Conservation (phyloP, 2,797 vertebrate species). For the Ciconia nigra region DNA sequence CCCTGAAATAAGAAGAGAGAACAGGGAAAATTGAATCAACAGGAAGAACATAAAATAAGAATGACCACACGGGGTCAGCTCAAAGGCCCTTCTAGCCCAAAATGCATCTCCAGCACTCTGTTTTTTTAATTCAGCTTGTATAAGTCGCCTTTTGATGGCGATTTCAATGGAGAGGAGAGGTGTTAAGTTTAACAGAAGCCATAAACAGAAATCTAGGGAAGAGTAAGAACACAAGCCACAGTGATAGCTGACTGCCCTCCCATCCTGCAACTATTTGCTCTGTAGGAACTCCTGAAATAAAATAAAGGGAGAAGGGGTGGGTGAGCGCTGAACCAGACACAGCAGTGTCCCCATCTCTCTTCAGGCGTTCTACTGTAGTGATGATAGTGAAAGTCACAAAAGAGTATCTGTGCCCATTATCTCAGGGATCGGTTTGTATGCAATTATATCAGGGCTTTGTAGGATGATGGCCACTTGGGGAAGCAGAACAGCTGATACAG, state of each 20-base stretch:
- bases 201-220: neutral
- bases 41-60: constrained; percentile 2
- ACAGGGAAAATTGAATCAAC: neutral
- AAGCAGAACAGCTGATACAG: neutral
- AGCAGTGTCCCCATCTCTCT: neutral
- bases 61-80: constrained; percentile 17
- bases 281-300: neutral
- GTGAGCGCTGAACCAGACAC: neutral
- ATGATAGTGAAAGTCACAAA: neutral
- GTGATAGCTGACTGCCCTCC: neutral
- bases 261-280: neutral
- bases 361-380: neutral
- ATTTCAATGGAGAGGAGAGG: neutral
- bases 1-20: neutral
- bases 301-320: neutral
- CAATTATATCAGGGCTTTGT: neutral
- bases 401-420: neutral
- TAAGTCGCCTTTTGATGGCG: neutral
- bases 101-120: neutral
- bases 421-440: neutral
- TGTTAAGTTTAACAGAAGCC: neutral
- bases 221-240: neutral
- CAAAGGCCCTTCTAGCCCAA: neutral
- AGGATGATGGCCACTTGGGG: neutral
- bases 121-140: neutral